Base-by-base conservation (phyloP, 2,888 invertebrate species). In the Mamestra brassicae region DNA sequence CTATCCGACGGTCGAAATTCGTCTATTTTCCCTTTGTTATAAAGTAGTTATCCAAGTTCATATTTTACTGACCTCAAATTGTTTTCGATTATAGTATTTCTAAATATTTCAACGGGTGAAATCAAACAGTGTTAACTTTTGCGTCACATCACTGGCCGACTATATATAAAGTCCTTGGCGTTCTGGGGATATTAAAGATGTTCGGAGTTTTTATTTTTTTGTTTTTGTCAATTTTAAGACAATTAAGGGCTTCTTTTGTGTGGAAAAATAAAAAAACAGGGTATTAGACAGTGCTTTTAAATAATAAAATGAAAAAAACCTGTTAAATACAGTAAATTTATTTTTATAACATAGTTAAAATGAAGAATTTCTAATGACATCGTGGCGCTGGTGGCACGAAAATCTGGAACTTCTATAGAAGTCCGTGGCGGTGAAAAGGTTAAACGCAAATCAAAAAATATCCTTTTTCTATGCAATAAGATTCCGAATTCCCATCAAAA, bases 11-110 rank as follows among this genome's bases (percentile, higher is more conserved):
- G 13, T 50, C 52, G 15, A 52, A 52, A 52, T 52, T 52, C 17
- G 52, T 52, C 52, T 52, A 52, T 52, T 52, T 52, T 52, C 54
- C 54, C 54, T n/a, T 54, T 54, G 54, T 54, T 54, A 54, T 54
- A 54, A 60, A 38, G 36, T 60, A 60, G 8, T 38, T 38, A 60
- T 4, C 11, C 38, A 60, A 38, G 17, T 58, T 54, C n/a, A 54
- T 54, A 54, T 26, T 26, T 26, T 26, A 26, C 26, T 26, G 26
- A 26, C 26, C 26, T 26, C 26, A 26, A 26, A 26, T 54, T 54
- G n/a, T 54, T 54, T 54, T 26, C 52, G 52, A 52, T 52, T 1
- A 15, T 52, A 52, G 17, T 17, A 52, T 52, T 17, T 52, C 13
- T 17, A 54, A n/a, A 54, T 54, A 54, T 54, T n/a, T 54, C 54